These are phyloP conservation scores for Orthonevra nobilis DNA, from an alignment of 2,888 invertebrate species.

Conservation along the genomic window DNA sequence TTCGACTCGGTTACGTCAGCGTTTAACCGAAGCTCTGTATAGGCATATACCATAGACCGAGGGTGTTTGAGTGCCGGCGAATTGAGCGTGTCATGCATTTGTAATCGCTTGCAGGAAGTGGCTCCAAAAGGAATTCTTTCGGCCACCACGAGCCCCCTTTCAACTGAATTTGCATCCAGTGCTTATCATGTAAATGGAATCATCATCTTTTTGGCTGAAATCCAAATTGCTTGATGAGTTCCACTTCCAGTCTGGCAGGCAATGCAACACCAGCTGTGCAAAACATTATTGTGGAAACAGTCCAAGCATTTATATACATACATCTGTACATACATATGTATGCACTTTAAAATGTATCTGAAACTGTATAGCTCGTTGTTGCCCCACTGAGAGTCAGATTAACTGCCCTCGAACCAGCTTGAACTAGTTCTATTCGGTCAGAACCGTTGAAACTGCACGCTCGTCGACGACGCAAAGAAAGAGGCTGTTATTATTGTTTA, in stretches of 20 bases:
- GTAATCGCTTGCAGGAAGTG: conserved; percentile 63
- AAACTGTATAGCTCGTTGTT: background rate
- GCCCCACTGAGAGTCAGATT: conserved; percentile 15
- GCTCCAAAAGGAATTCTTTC: conserved; percentile 48
- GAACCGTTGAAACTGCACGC: background rate
- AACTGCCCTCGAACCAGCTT: conserved; percentile 38
- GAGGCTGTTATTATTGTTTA: too few species aligned
- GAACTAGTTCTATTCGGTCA: conserved; percentile 49
- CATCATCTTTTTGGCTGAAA: conserved; percentile 54
- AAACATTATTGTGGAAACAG: too few species aligned
- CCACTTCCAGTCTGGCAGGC: conserved; percentile 16
- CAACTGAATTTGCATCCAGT: conserved; percentile 41
- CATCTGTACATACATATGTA: too few species aligned
- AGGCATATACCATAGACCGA: background rate
- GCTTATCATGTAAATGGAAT: conserved; percentile 30
- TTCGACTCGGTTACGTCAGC: conserved; percentile 48
- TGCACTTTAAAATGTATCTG: too few species aligned
- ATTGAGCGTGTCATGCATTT: conserved; percentile 55
- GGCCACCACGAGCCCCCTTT: background rate
- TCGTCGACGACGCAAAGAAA: too few species aligned
- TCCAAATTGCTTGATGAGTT: conserved; percentile 62
- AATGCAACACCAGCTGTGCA: too few species aligned
- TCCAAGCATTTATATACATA: too few species aligned
- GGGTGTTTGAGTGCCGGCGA: background rate
- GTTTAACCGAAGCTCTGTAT: background rate